Percentiles rank a stretch among this genome's conserved stretches.
phyloP scores from a whole-genome alignment of 2,888 invertebrate species.

The Cactoblastis cactorum region DNA sequence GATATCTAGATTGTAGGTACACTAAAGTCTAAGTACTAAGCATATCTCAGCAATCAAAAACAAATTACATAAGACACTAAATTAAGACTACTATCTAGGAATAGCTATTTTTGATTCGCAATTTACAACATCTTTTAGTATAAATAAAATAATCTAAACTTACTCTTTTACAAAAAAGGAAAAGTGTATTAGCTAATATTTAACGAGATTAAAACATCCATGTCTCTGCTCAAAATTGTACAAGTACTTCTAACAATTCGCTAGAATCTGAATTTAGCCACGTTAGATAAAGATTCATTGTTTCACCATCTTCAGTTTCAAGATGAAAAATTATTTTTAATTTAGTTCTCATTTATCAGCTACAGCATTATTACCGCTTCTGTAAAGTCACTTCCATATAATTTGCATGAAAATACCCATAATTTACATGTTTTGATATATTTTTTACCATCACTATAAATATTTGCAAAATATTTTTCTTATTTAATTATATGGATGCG shows the following conservation, averaged over 20 bases:
- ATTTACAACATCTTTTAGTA: too few species aligned
- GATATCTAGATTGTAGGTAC: too few species aligned
- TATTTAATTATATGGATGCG: conserved; percentile 16
- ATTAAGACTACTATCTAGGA: too few species aligned
- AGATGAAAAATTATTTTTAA: conserved; percentile 25
- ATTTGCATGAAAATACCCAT: conserved; percentile 1
- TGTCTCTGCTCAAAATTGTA: conserved; percentile 33
- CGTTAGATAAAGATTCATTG: conserved; percentile 4
- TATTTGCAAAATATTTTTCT: not conserved
- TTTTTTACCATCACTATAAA: not conserved
- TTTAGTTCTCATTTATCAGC: not conserved
- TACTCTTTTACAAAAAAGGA: not conserved
- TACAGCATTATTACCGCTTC: conserved; percentile 7
- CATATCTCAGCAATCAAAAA: too few species aligned
- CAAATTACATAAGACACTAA: too few species aligned
- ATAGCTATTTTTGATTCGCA: too few species aligned
- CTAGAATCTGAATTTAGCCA: conserved; percentile 26
- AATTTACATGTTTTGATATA: not conserved
- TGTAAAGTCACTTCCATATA: conserved; percentile 7
- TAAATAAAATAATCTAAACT: not conserved
- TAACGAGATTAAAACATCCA: conserved; percentile 42
- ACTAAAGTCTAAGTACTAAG: too few species aligned
- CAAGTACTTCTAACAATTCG: conserved; percentile 17
- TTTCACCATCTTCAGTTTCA: conserved; percentile 23
- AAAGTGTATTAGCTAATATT: conserved; percentile 6